Conservation (phyloP, 2,113 vertebrate species). For the Tricholaema leucomelas region DNA sequence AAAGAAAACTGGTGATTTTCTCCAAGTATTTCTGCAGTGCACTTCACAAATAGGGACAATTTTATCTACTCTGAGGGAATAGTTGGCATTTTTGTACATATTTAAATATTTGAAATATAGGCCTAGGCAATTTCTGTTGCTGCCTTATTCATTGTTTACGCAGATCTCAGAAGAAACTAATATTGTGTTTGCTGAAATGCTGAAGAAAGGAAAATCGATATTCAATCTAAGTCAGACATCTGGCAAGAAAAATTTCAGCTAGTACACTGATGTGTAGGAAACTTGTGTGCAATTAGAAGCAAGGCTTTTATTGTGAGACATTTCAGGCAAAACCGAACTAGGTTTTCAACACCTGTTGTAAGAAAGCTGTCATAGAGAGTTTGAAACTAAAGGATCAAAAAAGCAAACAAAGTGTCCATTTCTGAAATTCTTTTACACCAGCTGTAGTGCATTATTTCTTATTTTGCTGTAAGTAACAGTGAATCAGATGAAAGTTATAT, state of each 20-base stretch:
- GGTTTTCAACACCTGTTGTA: neutral
- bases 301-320: neutral
- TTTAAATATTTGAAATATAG: neutral
- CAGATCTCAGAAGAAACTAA: neutral
- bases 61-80: neutral
- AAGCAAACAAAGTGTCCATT: neutral
- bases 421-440: neutral
- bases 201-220: conserved; percentile 40
- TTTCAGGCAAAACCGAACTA: neutral
- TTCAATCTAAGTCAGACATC: conserved; percentile 31
- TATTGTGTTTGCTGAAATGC: neutral
- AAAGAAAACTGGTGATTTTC: neutral
- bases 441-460: neutral
- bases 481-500: neutral
- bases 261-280: neutral
- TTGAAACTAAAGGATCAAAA: neutral
- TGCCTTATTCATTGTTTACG: neutral
- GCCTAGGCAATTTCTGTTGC: neutral
- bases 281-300: neutral
- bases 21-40: neutral
- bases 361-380: neutral
- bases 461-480: neutral
- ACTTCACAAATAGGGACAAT: neutral
- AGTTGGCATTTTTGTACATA: neutral
- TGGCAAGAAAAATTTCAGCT: conserved; percentile 20